Percentiles rank a stretch among this genome's conserved stretches.
These are phyloP conservation scores for Aramus guarauna DNA, from an alignment of 2,113 vertebrate genomes.

Conservation along the genomic window DNA sequence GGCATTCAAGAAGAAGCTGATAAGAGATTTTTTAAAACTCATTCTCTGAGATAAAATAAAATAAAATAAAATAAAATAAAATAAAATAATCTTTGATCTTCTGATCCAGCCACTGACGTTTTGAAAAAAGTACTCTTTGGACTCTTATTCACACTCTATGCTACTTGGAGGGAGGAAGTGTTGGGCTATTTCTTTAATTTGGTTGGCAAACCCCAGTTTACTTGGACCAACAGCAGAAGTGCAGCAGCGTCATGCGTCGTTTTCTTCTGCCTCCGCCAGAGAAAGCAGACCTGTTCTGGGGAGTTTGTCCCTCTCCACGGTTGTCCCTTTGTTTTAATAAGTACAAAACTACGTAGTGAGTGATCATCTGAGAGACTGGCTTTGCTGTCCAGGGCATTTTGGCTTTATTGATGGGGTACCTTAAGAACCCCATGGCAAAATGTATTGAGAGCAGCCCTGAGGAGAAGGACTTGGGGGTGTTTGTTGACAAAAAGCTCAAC, in stretches of 20 bases:
- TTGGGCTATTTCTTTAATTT: neutral
- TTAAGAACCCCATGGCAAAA: neutral
- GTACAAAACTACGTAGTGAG: neutral
- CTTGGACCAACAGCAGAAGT: neutral
- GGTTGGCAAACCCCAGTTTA: neutral
- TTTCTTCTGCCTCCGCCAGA: neutral
- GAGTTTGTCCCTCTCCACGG: neutral
- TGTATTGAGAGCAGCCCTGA: no score
- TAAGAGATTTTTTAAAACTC: neutral
- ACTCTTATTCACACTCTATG: neutral
- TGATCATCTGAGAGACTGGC: neutral
- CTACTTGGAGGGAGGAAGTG: neutral
- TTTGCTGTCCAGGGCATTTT: neutral
- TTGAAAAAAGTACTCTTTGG: neutral
- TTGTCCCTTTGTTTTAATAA: neutral
- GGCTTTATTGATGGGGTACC: neutral
- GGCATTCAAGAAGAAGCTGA: neutral
- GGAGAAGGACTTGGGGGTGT: no score
- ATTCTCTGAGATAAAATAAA: neutral
- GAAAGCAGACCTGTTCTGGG: neutral
- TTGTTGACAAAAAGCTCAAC: no score
- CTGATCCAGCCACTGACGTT: neutral
- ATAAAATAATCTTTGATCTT: neutral
- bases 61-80: neutral
- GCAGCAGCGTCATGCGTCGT: accelerated